A percentile compares a stretch with the other conserved stretches of the same genome.
Conservation (phyloP, 2,797 vertebrate genomes). For the Parauchenoglanis punctatus region DNA sequence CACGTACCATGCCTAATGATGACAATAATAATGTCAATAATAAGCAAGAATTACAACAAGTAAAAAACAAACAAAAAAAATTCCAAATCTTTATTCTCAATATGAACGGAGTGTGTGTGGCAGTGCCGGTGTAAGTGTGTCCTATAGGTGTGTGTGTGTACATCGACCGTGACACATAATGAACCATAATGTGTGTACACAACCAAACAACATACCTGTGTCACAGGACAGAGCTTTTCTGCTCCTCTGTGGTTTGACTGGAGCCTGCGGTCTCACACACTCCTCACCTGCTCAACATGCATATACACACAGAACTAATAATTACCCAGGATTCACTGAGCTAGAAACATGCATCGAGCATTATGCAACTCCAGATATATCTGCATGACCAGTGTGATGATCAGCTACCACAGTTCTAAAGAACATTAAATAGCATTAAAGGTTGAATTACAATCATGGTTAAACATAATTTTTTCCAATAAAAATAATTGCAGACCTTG, state of each 20-base stretch:
- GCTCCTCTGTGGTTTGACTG: constrained; percentile 86
- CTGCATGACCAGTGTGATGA: not conserved
- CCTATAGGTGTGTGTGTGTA: not conserved
- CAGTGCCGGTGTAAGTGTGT: not conserved
- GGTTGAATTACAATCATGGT: not conserved
- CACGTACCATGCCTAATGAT: not conserved
- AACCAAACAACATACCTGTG: constrained; percentile 66
- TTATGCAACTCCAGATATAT: not conserved
- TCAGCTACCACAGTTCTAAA: not conserved
- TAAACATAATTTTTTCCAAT: not conserved
- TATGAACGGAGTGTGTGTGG: not conserved
- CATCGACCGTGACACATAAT: not conserved
- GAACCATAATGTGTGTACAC: not conserved
- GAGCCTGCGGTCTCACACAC: constrained; percentile 75
- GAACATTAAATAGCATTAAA: not conserved
- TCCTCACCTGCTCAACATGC: constrained; percentile 70
- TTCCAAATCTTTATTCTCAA: not conserved
- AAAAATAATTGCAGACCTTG: constrained; percentile 67
- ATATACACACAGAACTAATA: constrained; percentile 12
- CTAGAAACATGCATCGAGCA: not conserved
- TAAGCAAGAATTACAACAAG: not conserved
- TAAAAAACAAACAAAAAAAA: not conserved
- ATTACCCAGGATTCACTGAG: constrained; percentile 2
- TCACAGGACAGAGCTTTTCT: constrained; percentile 87
- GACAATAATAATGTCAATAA: not conserved